Conservation (phyloP, 1,140 invertebrate genomes). For the Pristionchus pacificus region DNA sequence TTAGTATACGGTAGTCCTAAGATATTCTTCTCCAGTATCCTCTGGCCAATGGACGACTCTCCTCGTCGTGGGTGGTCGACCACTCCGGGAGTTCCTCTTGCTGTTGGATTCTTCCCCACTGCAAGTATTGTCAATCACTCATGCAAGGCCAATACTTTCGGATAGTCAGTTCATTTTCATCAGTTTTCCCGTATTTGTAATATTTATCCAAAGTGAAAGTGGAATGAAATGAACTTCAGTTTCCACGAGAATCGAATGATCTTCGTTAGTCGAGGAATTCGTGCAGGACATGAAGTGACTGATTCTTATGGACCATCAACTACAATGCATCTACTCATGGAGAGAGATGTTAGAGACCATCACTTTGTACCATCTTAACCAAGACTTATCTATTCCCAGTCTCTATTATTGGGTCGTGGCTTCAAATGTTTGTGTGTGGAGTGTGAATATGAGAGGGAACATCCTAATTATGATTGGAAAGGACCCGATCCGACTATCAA, state of each 20-base stretch:
- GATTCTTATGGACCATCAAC: neutral
- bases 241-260: neutral
- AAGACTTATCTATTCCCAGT: neutral
- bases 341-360: neutral
- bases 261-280: neutral
- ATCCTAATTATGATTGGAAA: neutral
- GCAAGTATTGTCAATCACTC: neutral
- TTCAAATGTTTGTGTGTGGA: neutral
- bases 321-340: neutral
- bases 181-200: no score
- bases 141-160: neutral
- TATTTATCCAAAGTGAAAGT: neutral
- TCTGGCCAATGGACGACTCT: no score
- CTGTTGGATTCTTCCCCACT: neutral
- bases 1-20: neutral
- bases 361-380: neutral
- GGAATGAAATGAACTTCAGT: neutral
- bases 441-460: neutral
- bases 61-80: neutral
- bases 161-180: neutral
- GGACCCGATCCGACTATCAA: neutral
- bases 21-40: neutral
- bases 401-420: neutral
- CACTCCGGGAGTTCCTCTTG: neutral
- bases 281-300: neutral